Evolutionary conservation across 2,888 invertebrate species (phyloP).

Genomic region (Ichneumoninae sp.): DNA sequence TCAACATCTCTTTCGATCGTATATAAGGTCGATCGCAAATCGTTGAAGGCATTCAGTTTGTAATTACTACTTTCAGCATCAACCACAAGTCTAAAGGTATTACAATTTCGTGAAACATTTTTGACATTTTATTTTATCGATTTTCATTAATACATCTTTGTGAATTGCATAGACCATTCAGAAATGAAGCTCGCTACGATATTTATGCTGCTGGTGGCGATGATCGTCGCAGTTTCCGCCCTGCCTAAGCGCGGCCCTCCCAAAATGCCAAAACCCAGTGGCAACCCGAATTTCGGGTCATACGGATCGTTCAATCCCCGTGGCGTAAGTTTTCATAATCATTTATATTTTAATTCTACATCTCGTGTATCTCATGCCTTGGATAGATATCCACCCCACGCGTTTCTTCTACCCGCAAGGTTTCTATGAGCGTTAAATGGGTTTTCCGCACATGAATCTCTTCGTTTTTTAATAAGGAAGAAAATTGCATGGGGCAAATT

Average conservation of each 20-base stretch:
- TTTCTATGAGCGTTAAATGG: no score
- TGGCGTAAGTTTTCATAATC: slow-evolving; percentile 14
- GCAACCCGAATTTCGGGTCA: slow-evolving; percentile 29
- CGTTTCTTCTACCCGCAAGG: no score
- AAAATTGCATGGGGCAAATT: no score
- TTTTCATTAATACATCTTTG: not conserved
- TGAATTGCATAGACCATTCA: slow-evolving; percentile 3
- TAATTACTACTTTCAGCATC: not conserved
- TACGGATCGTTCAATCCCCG: slow-evolving; percentile 46
- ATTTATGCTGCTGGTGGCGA: slow-evolving; percentile 36
- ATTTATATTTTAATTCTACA: no score
- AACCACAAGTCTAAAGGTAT: slow-evolving; percentile 12
- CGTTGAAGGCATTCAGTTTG: slow-evolving; percentile 17
- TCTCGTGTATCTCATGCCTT: no score
- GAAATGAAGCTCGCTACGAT: slow-evolving; percentile 41
- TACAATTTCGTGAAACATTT: not conserved
- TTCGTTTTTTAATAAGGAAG: no score
- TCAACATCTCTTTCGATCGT: not conserved
- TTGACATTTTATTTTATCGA: not conserved
- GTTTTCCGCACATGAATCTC: no score
- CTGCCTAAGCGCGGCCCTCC: slow-evolving; percentile 18
- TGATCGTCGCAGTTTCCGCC: slow-evolving; percentile 42
- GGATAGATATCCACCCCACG: not conserved
- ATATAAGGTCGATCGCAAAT: not conserved
- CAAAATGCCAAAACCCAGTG: slow-evolving; percentile 1